Base-by-base conservation (phyloP, 2,113 vertebrate species). In the Cariama cristata region DNA sequence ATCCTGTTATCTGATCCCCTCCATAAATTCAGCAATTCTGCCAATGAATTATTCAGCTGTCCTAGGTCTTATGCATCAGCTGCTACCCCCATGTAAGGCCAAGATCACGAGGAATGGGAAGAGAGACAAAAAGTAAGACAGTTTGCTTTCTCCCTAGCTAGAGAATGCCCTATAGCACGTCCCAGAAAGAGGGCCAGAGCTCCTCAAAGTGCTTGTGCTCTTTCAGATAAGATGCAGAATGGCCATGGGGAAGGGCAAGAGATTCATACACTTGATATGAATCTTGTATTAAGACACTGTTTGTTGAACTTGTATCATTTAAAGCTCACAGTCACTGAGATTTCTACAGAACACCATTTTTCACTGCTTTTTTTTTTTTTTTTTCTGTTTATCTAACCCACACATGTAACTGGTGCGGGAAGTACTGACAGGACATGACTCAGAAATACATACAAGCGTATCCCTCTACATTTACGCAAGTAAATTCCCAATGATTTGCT, bases 31-130 rank as follows among this genome's bases (percentile, higher is more conserved):
- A 64, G 52, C 60, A 75, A 26, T 53, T 49, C 44, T 91, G 81
- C 58, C 90, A 90, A 79, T 56, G 60, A 95, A 94, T 86, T 96
- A 91, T 85, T 88, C 93, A 91, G 92, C 90, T 94, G 74, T 94
- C 74, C 60, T 52, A 87, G 49, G 73, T 79, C 76, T 94, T 91
- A 90, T 13, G 19, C 56, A 91, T 94, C 93, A 96, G 87, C 92
- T 96, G 77, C 56, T 90, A 79, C 50, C 32, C 27, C 42, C 30
- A 23, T 67, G 30, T 79, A 87, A 91, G 62, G 87, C 30, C 66
- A 76, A 90, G 49, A 90, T 82, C 66, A 68, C 2, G 4, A 79
- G 23, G 40, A 88, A 92, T 30, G 9, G 33, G 69, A 94, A 87
- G 33, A 84, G 12, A 62, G 40, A 79, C 44, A 93, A 82, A 92